Evolutionary conservation across 2,113 vertebrate species (phyloP).

Genomic region (Corythaeola cristata): DNA sequence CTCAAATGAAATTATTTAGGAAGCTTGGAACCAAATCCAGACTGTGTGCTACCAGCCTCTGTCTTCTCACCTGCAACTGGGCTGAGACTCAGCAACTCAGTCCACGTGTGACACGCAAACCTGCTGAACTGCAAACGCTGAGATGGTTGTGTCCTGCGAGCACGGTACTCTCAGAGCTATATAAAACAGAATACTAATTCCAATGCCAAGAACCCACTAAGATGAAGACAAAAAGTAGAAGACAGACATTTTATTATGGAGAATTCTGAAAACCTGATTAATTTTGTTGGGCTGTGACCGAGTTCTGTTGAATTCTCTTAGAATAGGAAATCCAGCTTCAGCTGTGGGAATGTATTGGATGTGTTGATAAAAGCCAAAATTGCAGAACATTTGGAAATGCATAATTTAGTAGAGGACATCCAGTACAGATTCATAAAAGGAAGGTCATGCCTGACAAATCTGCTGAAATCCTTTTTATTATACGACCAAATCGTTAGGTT

Average conservation of each 20-base stretch:
- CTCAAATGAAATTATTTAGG: not conserved
- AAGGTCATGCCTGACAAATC: conserved; percentile 74
- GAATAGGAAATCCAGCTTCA: conserved; percentile 37
- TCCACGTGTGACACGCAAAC: not conserved
- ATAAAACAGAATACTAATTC: not conserved
- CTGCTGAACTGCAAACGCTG: not conserved
- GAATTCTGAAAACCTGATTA: not conserved
- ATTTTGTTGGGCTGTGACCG: not conserved
- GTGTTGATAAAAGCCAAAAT: conserved; percentile 68
- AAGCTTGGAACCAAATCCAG: not conserved
- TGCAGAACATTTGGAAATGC: conserved; percentile 70
- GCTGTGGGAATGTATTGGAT: conserved; percentile 25
- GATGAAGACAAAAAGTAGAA: not conserved
- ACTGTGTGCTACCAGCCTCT: not conserved
- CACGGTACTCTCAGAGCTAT: not conserved
- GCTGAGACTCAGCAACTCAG: not conserved
- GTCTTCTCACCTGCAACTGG: not conserved
- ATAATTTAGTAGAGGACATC: conserved; percentile 74
- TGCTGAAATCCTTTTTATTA: conserved; percentile 75
- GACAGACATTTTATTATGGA: not conserved
- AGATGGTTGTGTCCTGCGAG: not conserved
- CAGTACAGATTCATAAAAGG: conserved; percentile 71
- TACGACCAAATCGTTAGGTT: conserved; percentile 70
- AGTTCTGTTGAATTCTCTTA: conserved; percentile 19
- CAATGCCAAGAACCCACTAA: not conserved